Base-by-base conservation (phyloP, 2,797 vertebrate genomes). In the Etheostoma nigrum region DNA sequence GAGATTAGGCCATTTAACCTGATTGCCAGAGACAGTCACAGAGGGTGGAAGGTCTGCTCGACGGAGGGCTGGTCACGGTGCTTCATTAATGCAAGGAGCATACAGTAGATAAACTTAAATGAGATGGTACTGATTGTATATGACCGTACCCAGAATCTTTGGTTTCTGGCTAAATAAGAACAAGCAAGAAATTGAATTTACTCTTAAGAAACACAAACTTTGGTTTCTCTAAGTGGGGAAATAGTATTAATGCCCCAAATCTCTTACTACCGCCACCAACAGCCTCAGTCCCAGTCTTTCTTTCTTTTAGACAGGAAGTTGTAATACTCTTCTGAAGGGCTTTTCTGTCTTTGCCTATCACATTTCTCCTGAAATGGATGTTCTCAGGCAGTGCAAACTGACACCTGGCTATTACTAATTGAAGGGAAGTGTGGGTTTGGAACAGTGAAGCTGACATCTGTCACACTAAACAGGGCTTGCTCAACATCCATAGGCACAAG, bases 381-480 rank as follows among this genome's bases (percentile, higher is more conserved):
- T 85, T 88, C 82, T 82, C 52, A 91, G 91, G 85, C 78, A 83
- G 81, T 44, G 90, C 90, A 95, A 92, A 82, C 90, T 74, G 94
- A 95, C 92, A 93, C 95, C 93, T 84, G 76, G 84, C 89, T 91
- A 92, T 96, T 91, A 96, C 94, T 96, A 95, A 96, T 96, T 96
- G 90, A 96, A 94, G 82, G 48, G 80, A 86, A 87, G 82, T 86
- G 82, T 76, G 67, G 81, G 60, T 93, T 89, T 87, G 89, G 88
- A 91, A 88, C 64, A 85, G 73, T 42, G 15, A 87, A 81, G 85
- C 75, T 80, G 85, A 93, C 91, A 93, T 92, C 86, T 89, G 85
- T 90, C 87, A 85, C 83, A 85, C 89, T 87, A 87, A 92, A 90
- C 84, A 90, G 76, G 81, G 58, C 86, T 90, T 84, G 91, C 87